A percentile compares a stretch with the other conserved stretches of the same genome.
Evolutionary conservation across 2,888 invertebrate genomes (phyloP).

Genomic region (Zaprionus bogoriensis): DNA sequence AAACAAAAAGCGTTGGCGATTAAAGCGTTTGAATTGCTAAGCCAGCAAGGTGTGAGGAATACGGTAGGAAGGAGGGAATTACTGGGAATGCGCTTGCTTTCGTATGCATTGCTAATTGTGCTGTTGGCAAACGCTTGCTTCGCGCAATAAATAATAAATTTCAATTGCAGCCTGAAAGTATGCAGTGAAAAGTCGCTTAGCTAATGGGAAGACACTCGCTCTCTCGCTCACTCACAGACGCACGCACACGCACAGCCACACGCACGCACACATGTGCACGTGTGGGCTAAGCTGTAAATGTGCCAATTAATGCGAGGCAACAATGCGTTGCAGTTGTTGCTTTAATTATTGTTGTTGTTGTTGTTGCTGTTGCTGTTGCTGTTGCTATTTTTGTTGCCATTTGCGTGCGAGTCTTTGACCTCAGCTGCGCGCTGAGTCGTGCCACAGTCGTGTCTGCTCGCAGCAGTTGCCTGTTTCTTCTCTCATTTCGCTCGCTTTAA

Average conservation of each 20-base stretch:
- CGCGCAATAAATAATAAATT: conserved; percentile 22
- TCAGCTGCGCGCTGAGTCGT: conserved; percentile 19
- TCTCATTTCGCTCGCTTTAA: conserved; percentile 28
- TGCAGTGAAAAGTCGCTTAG: conserved; percentile 23
- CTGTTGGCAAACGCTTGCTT: conserved; percentile 21
- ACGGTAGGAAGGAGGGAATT: not conserved
- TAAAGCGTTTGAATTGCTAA: conserved; percentile 54
- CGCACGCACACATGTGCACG: not conserved
- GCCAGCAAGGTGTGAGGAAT: conserved; percentile 23
- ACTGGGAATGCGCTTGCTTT: conserved; percentile 11
- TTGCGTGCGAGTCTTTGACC: conserved; percentile 46
- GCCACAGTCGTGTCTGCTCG: conserved; percentile 27
- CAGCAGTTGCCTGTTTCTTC: not conserved
- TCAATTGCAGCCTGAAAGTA: conserved; percentile 26
- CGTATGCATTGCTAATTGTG: conserved; percentile 38
- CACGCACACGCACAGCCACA: not conserved
- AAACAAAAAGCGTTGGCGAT: conserved; percentile 60
- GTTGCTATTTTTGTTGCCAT: not conserved
- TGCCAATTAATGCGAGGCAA: too few species aligned
- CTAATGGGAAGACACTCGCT: conserved; percentile 7
- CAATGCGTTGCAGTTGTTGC: conserved; percentile 16
- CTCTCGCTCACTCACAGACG: too few species aligned
- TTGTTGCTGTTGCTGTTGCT: conserved; percentile 2
- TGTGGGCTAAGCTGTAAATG: conserved; percentile 10
- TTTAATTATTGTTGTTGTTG: not conserved